Conservation (phyloP, 2,888 invertebrate genomes). For the Seira sanloemensis region DNA sequence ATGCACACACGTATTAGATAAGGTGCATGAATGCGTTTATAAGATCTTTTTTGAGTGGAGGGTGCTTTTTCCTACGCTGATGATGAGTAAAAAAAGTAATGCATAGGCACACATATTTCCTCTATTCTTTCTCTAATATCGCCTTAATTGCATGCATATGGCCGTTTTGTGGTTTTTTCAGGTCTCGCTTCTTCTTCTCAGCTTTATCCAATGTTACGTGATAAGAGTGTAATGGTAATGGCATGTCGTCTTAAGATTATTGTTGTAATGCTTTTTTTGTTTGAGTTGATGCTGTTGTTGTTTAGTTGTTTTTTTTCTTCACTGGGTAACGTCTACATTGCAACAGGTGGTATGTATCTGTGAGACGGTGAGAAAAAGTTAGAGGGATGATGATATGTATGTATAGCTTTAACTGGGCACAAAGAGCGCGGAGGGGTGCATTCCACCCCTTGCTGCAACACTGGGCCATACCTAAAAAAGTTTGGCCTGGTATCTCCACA, state of each 20-base stretch:
- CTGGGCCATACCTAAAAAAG: not conserved
- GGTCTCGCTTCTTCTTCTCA: not conserved
- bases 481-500: constrained; percentile 1
- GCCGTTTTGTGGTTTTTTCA: constrained; percentile 12
- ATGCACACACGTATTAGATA: not conserved
- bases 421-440: constrained; percentile 25
- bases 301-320: constrained; percentile 3
- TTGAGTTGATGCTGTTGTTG: constrained; percentile 19
- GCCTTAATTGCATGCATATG: constrained; percentile 9
- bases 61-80: not conserved
- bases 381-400: not conserved
- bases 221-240: not conserved
- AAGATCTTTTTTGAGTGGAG: not conserved
- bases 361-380: not conserved
- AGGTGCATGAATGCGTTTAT: constrained; percentile 11
- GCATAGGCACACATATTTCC: not conserved
- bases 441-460: constrained; percentile 25
- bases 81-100: not conserved
- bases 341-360: constrained; percentile 37
- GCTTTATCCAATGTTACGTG: constrained; percentile 9
- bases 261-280: constrained; percentile 6
- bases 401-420: no score
- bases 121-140: not conserved
- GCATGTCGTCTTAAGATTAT: constrained; percentile 13
- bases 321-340: not conserved